These are phyloP conservation scores for Koerneria pararmatus DNA, from an alignment of 2,888 invertebrate genomes.

Conservation along the genomic window DNA sequence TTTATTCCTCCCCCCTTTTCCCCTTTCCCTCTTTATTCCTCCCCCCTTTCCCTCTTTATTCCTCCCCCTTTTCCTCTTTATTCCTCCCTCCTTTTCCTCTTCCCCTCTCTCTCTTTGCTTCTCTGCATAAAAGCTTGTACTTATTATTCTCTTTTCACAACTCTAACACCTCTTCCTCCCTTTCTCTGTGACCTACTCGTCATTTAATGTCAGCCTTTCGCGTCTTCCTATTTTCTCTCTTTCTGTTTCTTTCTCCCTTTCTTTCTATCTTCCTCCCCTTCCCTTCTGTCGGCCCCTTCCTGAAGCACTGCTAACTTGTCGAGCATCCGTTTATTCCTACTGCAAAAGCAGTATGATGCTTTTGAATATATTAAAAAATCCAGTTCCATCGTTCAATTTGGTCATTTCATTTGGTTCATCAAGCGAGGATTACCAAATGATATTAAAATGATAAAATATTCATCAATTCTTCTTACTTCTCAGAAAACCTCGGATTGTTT, in stretches of 20 bases:
- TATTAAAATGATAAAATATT: too few relatives aligned
- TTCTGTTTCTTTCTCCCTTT: background rate
- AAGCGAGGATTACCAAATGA: too few relatives aligned
- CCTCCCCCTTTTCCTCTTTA: background rate
- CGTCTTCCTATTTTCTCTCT: background rate
- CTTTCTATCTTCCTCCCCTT: constrained; percentile 1
- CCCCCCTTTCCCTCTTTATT: background rate
- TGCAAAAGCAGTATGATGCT: too few relatives aligned
- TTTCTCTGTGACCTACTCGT: background rate
- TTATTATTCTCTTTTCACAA: background rate
- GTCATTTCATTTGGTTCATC: too few relatives aligned
- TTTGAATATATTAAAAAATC: too few relatives aligned
- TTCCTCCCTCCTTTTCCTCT: background rate
- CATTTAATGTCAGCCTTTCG: too few relatives aligned
- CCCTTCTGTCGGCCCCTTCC: background rate
- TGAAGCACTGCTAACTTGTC: too few relatives aligned
- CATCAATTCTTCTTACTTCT: too few relatives aligned
- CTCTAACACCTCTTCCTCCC: background rate
- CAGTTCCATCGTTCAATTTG: too few relatives aligned
- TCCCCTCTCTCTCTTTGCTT: too few relatives aligned
- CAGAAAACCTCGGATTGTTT: too few relatives aligned
- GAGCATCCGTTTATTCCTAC: too few relatives aligned
- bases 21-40: background rate
- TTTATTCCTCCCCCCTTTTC: background rate
- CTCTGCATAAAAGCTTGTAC: background rate